These are phyloP conservation scores for Lindbergichthys nudifrons DNA, from an alignment of 2,797 vertebrate genomes.

Conservation along the genomic window DNA sequence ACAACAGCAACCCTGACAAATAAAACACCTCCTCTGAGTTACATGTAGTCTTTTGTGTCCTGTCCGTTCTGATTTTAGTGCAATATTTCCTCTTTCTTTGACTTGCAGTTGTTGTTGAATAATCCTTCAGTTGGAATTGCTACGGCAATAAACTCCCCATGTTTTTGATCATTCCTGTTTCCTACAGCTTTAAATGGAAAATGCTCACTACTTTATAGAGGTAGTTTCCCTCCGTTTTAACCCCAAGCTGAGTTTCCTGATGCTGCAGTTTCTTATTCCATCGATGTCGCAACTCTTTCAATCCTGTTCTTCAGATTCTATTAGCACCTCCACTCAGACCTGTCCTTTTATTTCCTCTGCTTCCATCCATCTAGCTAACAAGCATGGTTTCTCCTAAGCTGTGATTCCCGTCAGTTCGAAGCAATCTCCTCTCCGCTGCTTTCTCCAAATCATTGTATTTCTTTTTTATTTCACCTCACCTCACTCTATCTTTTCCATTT, in stretches of 20 bases:
- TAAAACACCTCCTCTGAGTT: not conserved
- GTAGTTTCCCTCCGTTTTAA: not conserved
- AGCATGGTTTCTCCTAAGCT: constrained; percentile 18
- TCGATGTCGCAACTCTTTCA: constrained; percentile 12
- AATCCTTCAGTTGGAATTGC: not conserved
- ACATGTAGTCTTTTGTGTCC: not conserved
- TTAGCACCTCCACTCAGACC: constrained; percentile 8
- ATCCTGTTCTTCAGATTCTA: constrained; percentile 12
- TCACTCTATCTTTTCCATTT: constrained; percentile 25
- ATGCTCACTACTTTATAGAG: not conserved
- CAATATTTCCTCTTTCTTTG: not conserved
- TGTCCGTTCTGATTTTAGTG: not conserved
- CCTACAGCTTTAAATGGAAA: constrained; percentile 22
- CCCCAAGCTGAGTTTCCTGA: constrained; percentile 1
- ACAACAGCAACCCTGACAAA: not conserved
- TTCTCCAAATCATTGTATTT: constrained; percentile 34
- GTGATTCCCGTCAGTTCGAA: constrained; percentile 28
- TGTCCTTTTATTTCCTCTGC: constrained; percentile 23
- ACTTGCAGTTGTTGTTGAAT: not conserved
- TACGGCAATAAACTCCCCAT: not conserved
- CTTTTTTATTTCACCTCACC: constrained; percentile 3
- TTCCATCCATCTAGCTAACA: constrained; percentile 29
- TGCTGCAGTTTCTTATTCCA: not conserved
- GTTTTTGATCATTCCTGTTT: not conserved
- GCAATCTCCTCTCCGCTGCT: constrained; percentile 44